A percentile compares a stretch with the other conserved stretches of the same genome.
These are phyloP conservation scores for Neopelma chrysocephalum DNA, from an alignment of 2,797 vertebrate species.

Conservation along the genomic window DNA sequence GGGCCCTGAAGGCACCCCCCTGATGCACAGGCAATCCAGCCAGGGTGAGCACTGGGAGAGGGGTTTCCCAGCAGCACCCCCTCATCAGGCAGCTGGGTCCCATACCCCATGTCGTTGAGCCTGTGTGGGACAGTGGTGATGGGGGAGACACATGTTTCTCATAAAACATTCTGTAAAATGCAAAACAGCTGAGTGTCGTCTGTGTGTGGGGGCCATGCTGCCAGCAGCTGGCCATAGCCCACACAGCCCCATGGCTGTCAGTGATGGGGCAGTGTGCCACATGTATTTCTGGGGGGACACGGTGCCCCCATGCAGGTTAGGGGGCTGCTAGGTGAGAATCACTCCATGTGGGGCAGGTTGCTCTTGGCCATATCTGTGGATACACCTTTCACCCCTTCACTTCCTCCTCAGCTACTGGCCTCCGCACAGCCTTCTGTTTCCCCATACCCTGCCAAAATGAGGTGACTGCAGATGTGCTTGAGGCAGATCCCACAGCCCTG, in stretches of 20 bases:
- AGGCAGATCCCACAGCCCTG: not conserved
- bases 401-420: not conserved
- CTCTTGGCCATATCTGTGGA: fast-evolving
- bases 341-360: fast-evolving
- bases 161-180: not conserved
- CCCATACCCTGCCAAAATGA: not conserved
- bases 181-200: not conserved
- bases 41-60: fast-evolving
- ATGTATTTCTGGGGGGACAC: fast-evolving
- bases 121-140: fast-evolving
- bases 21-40: fast-evolving
- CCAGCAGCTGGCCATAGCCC: not conserved
- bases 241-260: not conserved
- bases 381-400: not conserved
- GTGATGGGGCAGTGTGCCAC: fast-evolving
- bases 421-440: not conserved
- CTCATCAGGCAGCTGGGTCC: not conserved
- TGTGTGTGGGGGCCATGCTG: fast-evolving
- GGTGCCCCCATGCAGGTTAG: fast-evolving
- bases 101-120: fast-evolving
- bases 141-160: not conserved
- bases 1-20: not conserved
- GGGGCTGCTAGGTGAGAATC: not conserved
- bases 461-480: not conserved
- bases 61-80: not conserved